Conservation (phyloP, 1,140 invertebrate genomes). For the Cataglyphis hispanica region DNA sequence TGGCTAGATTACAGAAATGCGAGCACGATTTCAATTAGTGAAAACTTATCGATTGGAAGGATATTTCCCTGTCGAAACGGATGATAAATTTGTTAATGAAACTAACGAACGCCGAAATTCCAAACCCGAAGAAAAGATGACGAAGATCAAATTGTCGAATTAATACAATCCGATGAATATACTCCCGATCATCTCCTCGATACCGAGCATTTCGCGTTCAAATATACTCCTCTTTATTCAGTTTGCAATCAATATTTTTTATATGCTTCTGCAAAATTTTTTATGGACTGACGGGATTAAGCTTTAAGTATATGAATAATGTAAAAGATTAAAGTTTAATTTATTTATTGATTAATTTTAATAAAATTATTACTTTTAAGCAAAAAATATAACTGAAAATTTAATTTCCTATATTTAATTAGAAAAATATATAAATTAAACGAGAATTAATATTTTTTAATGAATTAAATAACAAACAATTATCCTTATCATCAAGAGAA, state of each 20-base stretch:
- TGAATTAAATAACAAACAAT: not conserved
- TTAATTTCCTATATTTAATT: not conserved
- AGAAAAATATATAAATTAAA: not conserved
- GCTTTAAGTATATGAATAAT: not conserved
- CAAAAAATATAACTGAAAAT: not conserved
- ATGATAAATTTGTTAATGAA: slow-evolving; percentile 57
- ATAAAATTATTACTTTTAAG: not conserved
- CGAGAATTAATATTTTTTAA: not conserved
- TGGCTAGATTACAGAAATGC: slow-evolving; percentile 38
- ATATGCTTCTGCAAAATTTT: slow-evolving; percentile 3
- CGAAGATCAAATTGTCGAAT: slow-evolving; percentile 25
- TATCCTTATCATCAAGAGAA: not conserved
- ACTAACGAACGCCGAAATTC: slow-evolving; percentile 52
- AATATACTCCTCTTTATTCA: not conserved
- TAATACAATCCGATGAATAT: not conserved
- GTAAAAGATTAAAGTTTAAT: not conserved
- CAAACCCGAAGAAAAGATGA: slow-evolving; percentile 26
- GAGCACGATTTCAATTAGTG: slow-evolving; percentile 56
- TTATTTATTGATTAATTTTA: not conserved
- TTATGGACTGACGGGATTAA: not conserved
- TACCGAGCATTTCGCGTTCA: not conserved
- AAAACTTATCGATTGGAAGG: slow-evolving; percentile 55
- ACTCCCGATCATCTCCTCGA: slow-evolving; percentile 2
- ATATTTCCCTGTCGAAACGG: slow-evolving; percentile 30
- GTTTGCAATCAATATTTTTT: not conserved